Base-by-base conservation (phyloP, 2,888 invertebrate species). In the Pollenia angustigena region DNA sequence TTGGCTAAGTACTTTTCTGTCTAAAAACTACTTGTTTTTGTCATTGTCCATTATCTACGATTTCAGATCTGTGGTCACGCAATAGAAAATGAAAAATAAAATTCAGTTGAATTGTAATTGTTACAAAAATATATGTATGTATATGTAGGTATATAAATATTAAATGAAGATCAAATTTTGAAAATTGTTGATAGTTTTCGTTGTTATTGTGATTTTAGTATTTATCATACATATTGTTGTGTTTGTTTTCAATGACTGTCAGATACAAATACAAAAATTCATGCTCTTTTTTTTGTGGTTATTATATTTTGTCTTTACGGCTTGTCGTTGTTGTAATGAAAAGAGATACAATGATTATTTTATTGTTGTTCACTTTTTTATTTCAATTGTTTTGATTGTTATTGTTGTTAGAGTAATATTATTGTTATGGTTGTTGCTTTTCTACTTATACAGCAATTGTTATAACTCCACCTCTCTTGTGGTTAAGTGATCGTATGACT, bases 381-480 rank as follows among this genome's bases (percentile, higher is more conserved):
- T 7, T 64, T 81, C 72, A 69, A 81, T 66, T 81, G 66, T 68
- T 76, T 76, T 18, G 16, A 52, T 82, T 48, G 71, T 40, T 76
- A 50, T 64, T 75, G 14, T 54, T 62, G 9, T 54, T 46, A 54
- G 40, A 66, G 10, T 50, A 10, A 58, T 18, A 11, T 54, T 75
- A 12, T 56, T 64, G 16, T 60, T 54, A 23, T 42, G n/a, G 42
- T 48, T 54, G 44, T 56, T 48, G 18, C 46, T 52, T 14, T 23
- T 42, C 42, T 46, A 62, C 50, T 74, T 18, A 60, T 46, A 54
- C 32, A 46, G 44, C 60, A 69, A 76, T 82, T 76, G 32, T 74
- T 81, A n/a, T 76, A 71, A 76, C 76, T 82, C 82, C 82, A 82
- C 82, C 82, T 82, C 69, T 75, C 8, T 44, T 1, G 66, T 32